These are phyloP conservation scores for Drosophila tani DNA, from an alignment of 1,140 invertebrate species.

Conservation along the genomic window DNA sequence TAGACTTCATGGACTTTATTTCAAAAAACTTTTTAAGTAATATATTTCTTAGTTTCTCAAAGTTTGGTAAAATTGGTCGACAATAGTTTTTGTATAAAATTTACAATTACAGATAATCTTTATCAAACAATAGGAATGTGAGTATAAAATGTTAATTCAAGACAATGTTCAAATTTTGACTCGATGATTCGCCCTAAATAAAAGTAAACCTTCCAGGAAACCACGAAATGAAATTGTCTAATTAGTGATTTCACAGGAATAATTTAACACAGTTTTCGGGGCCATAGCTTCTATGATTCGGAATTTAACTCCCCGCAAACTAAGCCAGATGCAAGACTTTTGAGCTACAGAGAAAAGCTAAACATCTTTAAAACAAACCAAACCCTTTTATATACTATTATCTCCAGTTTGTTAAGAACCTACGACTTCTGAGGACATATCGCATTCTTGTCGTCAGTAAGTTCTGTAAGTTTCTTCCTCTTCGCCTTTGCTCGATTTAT, in stretches of 20 bases:
- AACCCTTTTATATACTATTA: background rate
- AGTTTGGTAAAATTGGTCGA: too few species aligned
- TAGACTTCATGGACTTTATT: background rate
- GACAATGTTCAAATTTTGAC: too few species aligned
- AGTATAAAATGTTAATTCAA: too few species aligned
- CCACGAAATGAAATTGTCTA: too few species aligned
- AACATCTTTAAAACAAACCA: background rate
- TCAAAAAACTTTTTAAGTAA: background rate
- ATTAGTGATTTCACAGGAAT: too few species aligned
- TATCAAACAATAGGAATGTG: too few species aligned
- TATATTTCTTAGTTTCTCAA: background rate
- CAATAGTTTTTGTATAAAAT: too few species aligned
- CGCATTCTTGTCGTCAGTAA: slow-evolving; percentile 10
- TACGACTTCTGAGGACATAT: slow-evolving; percentile 24
- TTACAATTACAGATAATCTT: too few species aligned
- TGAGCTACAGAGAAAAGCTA: background rate
- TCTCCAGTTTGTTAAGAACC: slow-evolving; percentile 4
- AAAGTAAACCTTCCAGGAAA: too few species aligned
- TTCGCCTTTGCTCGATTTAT: slow-evolving; percentile 43
- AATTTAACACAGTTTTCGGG: too few species aligned
- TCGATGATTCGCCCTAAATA: too few species aligned
- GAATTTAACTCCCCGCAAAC: background rate
- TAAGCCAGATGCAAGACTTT: background rate
- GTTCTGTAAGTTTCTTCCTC: slow-evolving; percentile 38
- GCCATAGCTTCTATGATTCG: too few species aligned